A percentile compares a stretch with the other conserved stretches of the same genome.
Evolutionary conservation across 2,888 invertebrate genomes (phyloP).

Genomic region (Antitype chi): DNA sequence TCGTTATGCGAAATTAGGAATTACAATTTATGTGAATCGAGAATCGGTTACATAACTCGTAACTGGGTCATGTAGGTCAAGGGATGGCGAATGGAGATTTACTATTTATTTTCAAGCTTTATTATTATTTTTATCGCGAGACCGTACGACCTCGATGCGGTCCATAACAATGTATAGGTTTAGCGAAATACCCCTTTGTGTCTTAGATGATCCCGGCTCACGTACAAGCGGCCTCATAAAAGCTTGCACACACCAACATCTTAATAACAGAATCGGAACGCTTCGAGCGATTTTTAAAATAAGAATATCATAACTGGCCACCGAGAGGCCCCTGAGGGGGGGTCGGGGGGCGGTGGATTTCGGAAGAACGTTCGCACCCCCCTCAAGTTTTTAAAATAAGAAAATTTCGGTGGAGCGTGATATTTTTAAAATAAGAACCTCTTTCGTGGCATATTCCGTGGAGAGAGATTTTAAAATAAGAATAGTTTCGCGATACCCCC

Average conservation of each 20-base stretch:
- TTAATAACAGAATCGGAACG: conserved; percentile 90
- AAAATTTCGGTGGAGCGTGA: conserved; percentile 91
- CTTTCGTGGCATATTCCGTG: conserved; percentile 90
- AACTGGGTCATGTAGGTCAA: conserved; percentile 82
- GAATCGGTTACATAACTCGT: conserved; percentile 65
- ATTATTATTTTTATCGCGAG: conserved; percentile 75
- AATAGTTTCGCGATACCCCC: conserved; percentile 90
- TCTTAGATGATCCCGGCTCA: conserved; percentile 74
- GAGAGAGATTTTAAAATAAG: conserved; percentile 91
- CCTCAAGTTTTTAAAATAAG: conserved; percentile 88
- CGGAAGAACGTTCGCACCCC: conserved; percentile 88
- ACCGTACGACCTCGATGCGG: conserved; percentile 63
- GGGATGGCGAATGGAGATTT: conserved; percentile 71
- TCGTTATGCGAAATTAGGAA: conserved; percentile 70
- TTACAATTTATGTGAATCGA: conserved; percentile 71
- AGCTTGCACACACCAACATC: conserved; percentile 86
- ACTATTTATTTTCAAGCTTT: conserved; percentile 71
- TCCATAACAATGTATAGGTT: conserved; percentile 68
- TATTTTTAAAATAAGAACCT: conserved; percentile 91
- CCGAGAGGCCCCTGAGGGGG: conserved; percentile 74
- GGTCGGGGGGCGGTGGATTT: conserved; percentile 81
- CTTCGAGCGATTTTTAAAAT: conserved; percentile 89
- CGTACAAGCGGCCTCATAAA: conserved; percentile 80
- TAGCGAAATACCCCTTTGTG: conserved; percentile 74
- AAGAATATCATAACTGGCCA: conserved; percentile 90